Evolutionary conservation across 2,113 vertebrate species (phyloP), one percentile per base, ranked within the genome.

Genomic region (Panthera uncia): DNA sequence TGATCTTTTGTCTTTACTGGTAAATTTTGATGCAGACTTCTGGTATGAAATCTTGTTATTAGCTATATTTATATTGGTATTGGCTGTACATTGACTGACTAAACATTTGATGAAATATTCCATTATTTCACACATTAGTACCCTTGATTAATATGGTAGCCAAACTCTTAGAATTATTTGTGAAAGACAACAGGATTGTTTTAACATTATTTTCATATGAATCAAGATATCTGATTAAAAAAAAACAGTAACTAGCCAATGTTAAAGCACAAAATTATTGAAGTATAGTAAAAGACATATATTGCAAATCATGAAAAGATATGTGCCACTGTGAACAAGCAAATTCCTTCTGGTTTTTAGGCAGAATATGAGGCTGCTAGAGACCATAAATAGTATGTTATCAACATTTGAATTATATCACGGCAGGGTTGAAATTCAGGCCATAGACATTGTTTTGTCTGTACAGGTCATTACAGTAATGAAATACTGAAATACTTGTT

Each of bases 171-270:
- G 18, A 94, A 81, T 74, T 74, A 41, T 95, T 57, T 84, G 29
- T 95, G 90, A 82, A 65, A 96, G 87, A 27, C 61, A 90, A 91
- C 36, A 92, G 61, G 85, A 87, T 80, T 96, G 80, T 84, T 96
- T 98, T 95, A 69, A 94, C 55, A 79, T 90, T 85, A 79, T 94
- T 98, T 96, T 96, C 50, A 84, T 71, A 50, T n/a, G n/a, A 90
- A 63, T 88, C 41, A 89, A 86, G 36, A 7, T 69, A 93, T 92
- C 81, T 89, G 21, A 23, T 89, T 93, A 96, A 79, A 36, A 83
- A 87, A 36, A 83, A 90, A 68, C 19, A 19, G 38, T 52, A 90
- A 78, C 8, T n/a, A 85, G 52, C 19, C 65, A 85, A 63, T 9
- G 6, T 81, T 89, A 91, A 81, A 80, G 55, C 3, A 9, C 5